Base-by-base conservation (phyloP, 2,113 vertebrate genomes). In the Microtus oregoni region DNA sequence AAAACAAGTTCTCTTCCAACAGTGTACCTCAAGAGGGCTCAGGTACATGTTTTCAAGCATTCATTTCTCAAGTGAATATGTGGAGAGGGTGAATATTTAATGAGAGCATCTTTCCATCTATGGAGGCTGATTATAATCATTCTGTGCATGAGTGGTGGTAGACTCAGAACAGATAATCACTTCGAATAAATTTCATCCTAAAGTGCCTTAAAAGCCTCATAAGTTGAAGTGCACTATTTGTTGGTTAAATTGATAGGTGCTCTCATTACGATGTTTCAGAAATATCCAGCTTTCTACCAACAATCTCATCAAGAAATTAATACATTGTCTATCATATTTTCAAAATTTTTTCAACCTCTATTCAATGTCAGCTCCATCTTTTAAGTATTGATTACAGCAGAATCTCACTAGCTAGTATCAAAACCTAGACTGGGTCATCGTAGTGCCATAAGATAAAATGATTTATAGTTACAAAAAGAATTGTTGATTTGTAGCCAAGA, bases 391-490 rank as follows among this genome's bases (percentile, higher is more conserved):
- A 72, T 72, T 70, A 81, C 11, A 67, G 58, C 58, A 77, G 38
- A 28, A 50, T 28, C 20, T 9, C 10, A 32, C 20, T 28, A 82
- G 8, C 9, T n/a, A 19, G 12, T 70, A 55, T 19, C 26, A 86
- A 73, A 91, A 79, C 63, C 32, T 68, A 52, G 50, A 73, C 15
- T 41, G 15, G 30, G 20, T 32, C 76, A 55, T 70, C 26, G 35
- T 30, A 92, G 44, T 79, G 35, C 11, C 30, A 63, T 78, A n/a
- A 47, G 85, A 79, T n/a, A 58, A 65, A 20, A 76, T 73, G n/a
- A 68, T 90, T 91, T 96, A 50, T 14, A 87, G 50, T 96, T 76
- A 65, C 32, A 85, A 78, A 85, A 41, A 26, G 24, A 67, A 78
- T 32, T 86, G 14, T 26, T 41, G 32, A 81, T n/a, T 19, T 73